phyloP scores from a whole-genome alignment of 2,888 invertebrate genomes.

The Diaprepes abbreviatus region DNA sequence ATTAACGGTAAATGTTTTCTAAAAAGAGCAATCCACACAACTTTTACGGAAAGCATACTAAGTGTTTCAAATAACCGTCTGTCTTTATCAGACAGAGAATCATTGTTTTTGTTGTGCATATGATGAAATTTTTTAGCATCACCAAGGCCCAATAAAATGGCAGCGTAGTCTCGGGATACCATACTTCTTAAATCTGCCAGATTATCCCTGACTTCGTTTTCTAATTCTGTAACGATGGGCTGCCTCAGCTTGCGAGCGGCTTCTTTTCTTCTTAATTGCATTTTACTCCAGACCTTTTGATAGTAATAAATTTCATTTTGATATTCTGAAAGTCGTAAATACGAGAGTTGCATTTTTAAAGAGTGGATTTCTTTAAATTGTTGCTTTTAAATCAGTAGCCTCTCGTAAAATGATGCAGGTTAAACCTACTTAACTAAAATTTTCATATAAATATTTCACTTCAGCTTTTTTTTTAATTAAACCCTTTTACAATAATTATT shows the following conservation, averaged over 20 bases:
- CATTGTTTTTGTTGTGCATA: constrained; percentile 71
- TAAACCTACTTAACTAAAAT: too few relatives aligned
- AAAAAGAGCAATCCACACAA: constrained; percentile 76
- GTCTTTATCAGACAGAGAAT: constrained; percentile 76
- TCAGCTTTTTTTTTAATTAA: too few relatives aligned
- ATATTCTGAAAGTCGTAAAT: constrained; percentile 3
- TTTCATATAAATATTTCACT: too few relatives aligned
- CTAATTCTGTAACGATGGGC: constrained; percentile 68
- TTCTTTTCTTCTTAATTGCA: constrained; percentile 70
- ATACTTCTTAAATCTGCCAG: constrained; percentile 73
- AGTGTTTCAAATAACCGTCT: constrained; percentile 74
- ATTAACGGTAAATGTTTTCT: constrained; percentile 73
- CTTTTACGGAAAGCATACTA: constrained; percentile 72
- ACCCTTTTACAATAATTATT: too few relatives aligned
- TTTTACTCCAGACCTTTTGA: constrained; percentile 71
- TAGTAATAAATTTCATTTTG: constrained; percentile 21
- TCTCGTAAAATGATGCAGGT: too few relatives aligned
- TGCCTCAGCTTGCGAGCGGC: constrained; percentile 71
- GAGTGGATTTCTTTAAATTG: too few relatives aligned
- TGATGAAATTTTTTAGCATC: constrained; percentile 74
- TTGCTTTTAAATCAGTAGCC: too few relatives aligned
- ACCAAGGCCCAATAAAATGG: constrained; percentile 71
- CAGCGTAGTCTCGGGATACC: constrained; percentile 74
- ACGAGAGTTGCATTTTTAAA: background rate
- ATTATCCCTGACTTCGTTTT: constrained; percentile 70